A percentile compares a stretch with the other conserved stretches of the same genome.
These are phyloP conservation scores for Synodontis membranacea DNA, from an alignment of 2,113 vertebrate species.

Conservation along the genomic window DNA sequence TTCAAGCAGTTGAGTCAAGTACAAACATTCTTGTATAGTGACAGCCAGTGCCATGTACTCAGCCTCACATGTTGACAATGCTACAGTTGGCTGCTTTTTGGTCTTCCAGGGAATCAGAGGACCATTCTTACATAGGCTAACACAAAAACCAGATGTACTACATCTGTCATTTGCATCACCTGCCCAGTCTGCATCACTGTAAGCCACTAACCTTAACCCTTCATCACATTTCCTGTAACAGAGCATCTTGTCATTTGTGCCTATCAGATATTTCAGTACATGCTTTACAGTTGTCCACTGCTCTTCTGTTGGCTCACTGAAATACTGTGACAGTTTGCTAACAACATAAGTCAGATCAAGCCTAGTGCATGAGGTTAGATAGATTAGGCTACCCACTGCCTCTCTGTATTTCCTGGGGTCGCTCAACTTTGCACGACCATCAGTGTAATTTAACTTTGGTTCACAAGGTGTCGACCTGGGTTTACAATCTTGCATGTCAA, in stretches of 20 bases:
- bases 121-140: not conserved
- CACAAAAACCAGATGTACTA: conserved; percentile 28
- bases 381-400: not conserved
- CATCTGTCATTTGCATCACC: conserved; percentile 18
- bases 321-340: conserved; percentile 13
- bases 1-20: no score
- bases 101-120: conserved; percentile 20
- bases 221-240: conserved; percentile 1
- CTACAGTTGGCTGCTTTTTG: conserved; percentile 34
- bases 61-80: conserved; percentile 31
- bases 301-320: conserved; percentile 17
- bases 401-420: conserved; percentile 5
- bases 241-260: not conserved
- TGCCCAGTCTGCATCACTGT: conserved; percentile 47
- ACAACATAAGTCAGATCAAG: conserved; percentile 12
- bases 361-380: not conserved
- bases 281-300: conserved; percentile 21
- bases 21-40: conserved; percentile 28
- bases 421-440: not conserved
- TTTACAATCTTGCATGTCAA: conserved; percentile 7
- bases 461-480: not conserved
- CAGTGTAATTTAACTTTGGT: not conserved
- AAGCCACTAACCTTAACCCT: conserved; percentile 9
- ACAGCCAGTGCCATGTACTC: conserved; percentile 32
- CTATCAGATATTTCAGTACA: not conserved